phyloP scores from a whole-genome alignment of 2,113 vertebrate species.

The Chionomys nivalis region DNA sequence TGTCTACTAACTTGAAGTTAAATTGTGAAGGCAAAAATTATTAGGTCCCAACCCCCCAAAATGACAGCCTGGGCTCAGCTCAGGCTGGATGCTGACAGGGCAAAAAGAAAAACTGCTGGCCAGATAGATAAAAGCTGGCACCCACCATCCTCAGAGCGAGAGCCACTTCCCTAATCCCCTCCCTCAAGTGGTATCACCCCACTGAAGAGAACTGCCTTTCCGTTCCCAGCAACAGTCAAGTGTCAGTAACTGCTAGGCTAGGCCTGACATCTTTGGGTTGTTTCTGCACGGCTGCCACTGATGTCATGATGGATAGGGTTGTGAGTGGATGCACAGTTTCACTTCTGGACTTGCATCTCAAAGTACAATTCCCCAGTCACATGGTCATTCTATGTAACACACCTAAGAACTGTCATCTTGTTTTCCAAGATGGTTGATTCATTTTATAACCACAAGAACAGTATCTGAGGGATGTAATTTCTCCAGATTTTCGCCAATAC shows the following conservation, averaged over 20 bases:
- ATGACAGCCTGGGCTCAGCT: neutral
- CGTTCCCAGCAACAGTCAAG: neutral
- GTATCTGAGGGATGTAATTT: neutral
- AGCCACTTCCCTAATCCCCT: neutral
- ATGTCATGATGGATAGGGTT: neutral
- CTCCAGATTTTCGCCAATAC: neutral
- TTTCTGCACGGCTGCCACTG: neutral
- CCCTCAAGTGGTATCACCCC: neutral
- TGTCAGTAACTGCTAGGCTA: neutral
- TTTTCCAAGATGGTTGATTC: neutral
- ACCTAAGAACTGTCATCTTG: neutral
- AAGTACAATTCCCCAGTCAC: neutral
- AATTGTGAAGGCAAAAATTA: neutral
- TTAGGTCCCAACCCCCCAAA: neutral
- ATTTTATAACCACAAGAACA: neutral
- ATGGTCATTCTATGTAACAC: neutral
- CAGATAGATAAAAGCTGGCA: neutral
- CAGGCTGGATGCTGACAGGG: neutral
- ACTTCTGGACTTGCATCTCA: neutral
- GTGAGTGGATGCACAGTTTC: neutral
- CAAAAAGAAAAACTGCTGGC: neutral
- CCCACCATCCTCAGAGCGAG: neutral
- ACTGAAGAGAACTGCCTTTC: neutral
- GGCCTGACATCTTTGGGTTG: neutral
- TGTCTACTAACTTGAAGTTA: neutral